Evolutionary conservation across 2,888 invertebrate genomes (phyloP), one percentile per base, ranked within the genome.

Genomic region (Adela reaumurella): DNA sequence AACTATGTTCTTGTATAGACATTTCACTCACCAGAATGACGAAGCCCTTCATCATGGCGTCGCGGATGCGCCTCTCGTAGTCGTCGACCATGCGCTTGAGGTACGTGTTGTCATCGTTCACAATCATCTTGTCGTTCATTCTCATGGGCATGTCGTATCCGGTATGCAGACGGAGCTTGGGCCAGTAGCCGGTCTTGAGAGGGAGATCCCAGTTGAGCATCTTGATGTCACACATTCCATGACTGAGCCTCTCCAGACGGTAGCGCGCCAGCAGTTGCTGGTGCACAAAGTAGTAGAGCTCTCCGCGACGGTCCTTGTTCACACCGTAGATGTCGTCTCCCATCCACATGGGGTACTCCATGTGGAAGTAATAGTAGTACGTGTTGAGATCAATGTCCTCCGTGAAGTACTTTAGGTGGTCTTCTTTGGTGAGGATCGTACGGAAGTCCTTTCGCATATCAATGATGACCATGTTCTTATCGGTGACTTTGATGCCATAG

Each of bases 321-420:
- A 81, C 56, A 17, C 64, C 68, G 57, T 74, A 79, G 28, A 78
- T 68, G 11, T 80, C 74, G 44, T 84, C 83, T 52, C 79, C 74
- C 77, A 87, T 80, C 86, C 87, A 89, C 74, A 74, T 83, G 3
- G 90, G 90, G 64, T 85, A 87, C 62, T 84, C 83, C 63, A 86
- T 72, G 60, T 84, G 83, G 65, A 81, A 74, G 65, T 86, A 82
- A 70, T 85, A 86, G 73, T 87, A 86, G 76, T 84, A 88, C 14
- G 84, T 69, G 68, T 89, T 90, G n/a, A 91, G 72, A 54, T 88
- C 90, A 47, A 91, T 72, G 62, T 92, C 92, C 63, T 91, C 90
- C 17, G 84, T 83, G 74, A 87, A 91, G 68, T 92, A 92, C 45
- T 80, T 73, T 52, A 90, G 58, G 19, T 74, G 70, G 60, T 88